A percentile compares a stretch with the other conserved stretches of the same genome.
Conservation (phyloP, 2,797 vertebrate genomes). For the Oreonectes daqikongensis region DNA sequence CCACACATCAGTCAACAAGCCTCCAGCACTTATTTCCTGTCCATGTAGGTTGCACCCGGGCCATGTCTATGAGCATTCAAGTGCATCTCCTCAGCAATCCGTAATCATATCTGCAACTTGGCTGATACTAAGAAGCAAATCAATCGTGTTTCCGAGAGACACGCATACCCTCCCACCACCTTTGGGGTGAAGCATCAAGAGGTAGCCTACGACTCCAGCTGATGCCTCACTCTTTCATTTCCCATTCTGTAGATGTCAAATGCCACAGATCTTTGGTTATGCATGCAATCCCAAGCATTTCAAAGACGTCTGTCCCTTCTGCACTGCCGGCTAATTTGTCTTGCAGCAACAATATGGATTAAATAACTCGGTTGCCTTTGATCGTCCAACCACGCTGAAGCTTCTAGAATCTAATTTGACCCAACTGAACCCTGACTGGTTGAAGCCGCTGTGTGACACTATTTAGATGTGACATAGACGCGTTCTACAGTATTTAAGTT, state of each 20-base stretch:
- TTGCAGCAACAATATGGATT: conserved; percentile 53
- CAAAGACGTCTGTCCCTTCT: conserved; percentile 50
- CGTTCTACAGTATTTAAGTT: not conserved
- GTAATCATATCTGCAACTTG: conserved; percentile 52
- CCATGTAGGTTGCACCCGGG: conserved; percentile 36
- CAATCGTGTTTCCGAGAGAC: conserved; percentile 50
- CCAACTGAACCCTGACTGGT: not conserved
- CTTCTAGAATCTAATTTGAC: conserved; percentile 35
- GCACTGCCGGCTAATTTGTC: conserved; percentile 47
- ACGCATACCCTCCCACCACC: conserved; percentile 12
- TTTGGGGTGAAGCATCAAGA: conserved; percentile 42
- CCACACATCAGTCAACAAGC: conserved; percentile 46
- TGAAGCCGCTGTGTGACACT: not conserved
- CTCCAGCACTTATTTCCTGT: conserved; percentile 37
- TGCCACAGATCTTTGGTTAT: conserved; percentile 36
- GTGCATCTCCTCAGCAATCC: conserved; percentile 50
- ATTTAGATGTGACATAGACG: conserved; percentile 7
- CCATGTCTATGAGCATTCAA: conserved; percentile 20
- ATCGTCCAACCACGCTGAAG: conserved; percentile 36
- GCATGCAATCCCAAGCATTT: conserved; percentile 45
- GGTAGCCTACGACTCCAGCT: conserved; percentile 17
- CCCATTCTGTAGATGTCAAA: conserved; percentile 46
- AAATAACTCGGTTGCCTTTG: conserved; percentile 48
- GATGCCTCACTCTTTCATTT: conserved; percentile 45
- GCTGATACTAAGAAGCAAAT: conserved; percentile 48